Conservation (phyloP, 1,140 invertebrate species). For the Atta cephalotes region DNA sequence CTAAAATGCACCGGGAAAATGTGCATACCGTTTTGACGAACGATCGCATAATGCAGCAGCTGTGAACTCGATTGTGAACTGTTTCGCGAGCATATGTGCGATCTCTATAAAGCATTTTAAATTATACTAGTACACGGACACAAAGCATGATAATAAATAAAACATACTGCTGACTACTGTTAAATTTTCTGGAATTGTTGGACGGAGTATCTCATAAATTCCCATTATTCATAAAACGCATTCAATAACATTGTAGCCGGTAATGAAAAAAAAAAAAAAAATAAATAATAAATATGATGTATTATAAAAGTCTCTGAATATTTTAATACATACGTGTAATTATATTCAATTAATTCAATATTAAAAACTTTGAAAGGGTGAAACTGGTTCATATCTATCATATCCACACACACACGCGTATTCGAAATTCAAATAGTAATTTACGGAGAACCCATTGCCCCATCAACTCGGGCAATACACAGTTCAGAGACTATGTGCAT, state of each 20-base stretch:
- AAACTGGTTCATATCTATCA: slow-evolving; percentile 7
- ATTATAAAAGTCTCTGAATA: slow-evolving; percentile 14
- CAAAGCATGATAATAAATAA: slow-evolving; percentile 53
- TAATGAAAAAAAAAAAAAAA: slow-evolving; percentile 4
- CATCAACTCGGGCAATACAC: slow-evolving; percentile 60
- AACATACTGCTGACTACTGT: slow-evolving; percentile 40
- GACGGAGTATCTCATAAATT: slow-evolving; percentile 30
- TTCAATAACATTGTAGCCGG: background rate
- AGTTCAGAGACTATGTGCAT: slow-evolving; percentile 58
- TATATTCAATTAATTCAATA: background rate
- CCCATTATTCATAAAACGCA: slow-evolving; percentile 30
- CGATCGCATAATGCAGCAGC: slow-evolving; percentile 56
- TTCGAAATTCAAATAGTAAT: slow-evolving; percentile 65
- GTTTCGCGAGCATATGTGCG: slow-evolving; percentile 12
- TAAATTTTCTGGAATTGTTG: slow-evolving; percentile 41
- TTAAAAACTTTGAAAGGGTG: background rate
- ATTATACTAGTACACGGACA: slow-evolving; percentile 33
- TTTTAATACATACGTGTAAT: slow-evolving; percentile 24
- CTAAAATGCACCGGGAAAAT: slow-evolving; percentile 59
- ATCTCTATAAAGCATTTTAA: slow-evolving; percentile 53
- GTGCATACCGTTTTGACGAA: slow-evolving; percentile 62
- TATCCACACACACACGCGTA: background rate
- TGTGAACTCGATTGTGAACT: slow-evolving; percentile 45
- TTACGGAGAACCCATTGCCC: slow-evolving; percentile 27
- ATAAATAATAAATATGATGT: background rate